Conservation (phyloP, 2,888 invertebrate genomes). For the Sturmia bella region DNA sequence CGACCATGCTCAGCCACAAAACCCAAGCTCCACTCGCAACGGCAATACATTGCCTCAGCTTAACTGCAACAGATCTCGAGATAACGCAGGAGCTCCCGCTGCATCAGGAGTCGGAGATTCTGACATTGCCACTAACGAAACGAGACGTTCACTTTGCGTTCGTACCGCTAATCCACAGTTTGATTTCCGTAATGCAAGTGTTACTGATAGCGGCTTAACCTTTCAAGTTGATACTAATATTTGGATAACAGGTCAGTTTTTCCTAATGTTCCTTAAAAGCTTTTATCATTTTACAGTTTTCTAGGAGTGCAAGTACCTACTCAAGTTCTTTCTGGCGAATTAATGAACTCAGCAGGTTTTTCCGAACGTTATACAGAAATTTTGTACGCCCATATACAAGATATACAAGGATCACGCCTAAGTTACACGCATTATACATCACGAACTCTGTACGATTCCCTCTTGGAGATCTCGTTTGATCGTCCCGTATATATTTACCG, state of each 20-base stretch:
- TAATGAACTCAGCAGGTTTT: conserved; percentile 80
- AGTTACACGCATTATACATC: conserved; percentile 92
- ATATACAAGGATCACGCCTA: conserved; percentile 89
- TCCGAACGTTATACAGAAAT: conserved; percentile 87
- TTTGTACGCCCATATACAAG: conserved; percentile 90
- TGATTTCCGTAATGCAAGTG: conserved; percentile 88
- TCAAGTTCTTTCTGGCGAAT: conserved; percentile 84
- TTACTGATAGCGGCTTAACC: conserved; percentile 89
- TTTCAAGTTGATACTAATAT: conserved; percentile 92
- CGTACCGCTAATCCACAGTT: conserved; percentile 86
- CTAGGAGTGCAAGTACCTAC: conserved; percentile 88
- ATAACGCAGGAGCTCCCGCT: conserved; percentile 64
- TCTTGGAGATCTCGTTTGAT: conserved; percentile 91
- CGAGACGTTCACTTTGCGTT: conserved; percentile 86
- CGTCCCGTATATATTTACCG: conserved; percentile 89
- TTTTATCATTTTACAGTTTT: too few relatives aligned
- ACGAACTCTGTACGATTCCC: conserved; percentile 87
- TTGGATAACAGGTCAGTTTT: conserved; percentile 87
- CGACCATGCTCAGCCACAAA: conserved; percentile 53
- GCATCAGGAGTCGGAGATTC: conserved; percentile 59
- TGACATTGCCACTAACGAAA: conserved; percentile 79
- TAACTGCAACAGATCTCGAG: conserved; percentile 43
- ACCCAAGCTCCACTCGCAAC: conserved; percentile 48
- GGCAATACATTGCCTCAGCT: too few relatives aligned
- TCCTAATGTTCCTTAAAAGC: neutral